Conservation (phyloP, 2,888 invertebrate genomes). For the Timandra comae region DNA sequence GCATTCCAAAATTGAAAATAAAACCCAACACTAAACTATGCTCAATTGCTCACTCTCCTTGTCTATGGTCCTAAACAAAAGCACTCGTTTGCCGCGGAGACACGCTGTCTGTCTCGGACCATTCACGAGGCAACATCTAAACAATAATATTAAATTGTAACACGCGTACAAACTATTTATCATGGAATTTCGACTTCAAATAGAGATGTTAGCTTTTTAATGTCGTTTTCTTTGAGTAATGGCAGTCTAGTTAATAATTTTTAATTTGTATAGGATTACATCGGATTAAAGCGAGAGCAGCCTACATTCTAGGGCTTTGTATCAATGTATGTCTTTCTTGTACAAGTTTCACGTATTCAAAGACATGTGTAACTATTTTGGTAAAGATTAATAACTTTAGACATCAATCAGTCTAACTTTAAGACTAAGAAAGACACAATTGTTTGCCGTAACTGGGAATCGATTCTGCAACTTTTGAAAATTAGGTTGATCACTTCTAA, state of each 20-base stretch:
- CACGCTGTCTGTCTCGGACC: conserved; percentile 49
- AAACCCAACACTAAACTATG: conserved; percentile 28
- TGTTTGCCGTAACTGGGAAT: too few species aligned
- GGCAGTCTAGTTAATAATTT: conserved; percentile 42
- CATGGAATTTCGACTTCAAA: conserved; percentile 34
- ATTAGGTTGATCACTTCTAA: too few species aligned
- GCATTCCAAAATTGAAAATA: conserved; percentile 39
- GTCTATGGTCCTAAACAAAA: conserved; percentile 47
- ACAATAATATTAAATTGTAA: conserved; percentile 25
- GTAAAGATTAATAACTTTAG: too few species aligned
- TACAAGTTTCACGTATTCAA: too few species aligned
- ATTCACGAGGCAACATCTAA: conserved; percentile 32
- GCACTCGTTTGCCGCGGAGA: conserved; percentile 33
- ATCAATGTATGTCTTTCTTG: conserved; percentile 1
- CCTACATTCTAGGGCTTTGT: conserved; percentile 34
- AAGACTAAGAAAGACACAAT: too few species aligned
- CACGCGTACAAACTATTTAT: conserved; percentile 40
- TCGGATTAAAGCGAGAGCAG: conserved; percentile 33
- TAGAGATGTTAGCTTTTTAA: conserved; percentile 21
- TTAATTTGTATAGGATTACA: conserved; percentile 60
- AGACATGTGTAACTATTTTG: too few species aligned
- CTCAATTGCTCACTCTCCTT: conserved; percentile 31
- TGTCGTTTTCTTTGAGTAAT: conserved; percentile 42
- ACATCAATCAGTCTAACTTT: too few species aligned
- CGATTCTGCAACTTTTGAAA: too few species aligned